These are phyloP conservation scores for Labrus mixtus DNA, from an alignment of 2,113 vertebrate genomes.

Conservation along the genomic window DNA sequence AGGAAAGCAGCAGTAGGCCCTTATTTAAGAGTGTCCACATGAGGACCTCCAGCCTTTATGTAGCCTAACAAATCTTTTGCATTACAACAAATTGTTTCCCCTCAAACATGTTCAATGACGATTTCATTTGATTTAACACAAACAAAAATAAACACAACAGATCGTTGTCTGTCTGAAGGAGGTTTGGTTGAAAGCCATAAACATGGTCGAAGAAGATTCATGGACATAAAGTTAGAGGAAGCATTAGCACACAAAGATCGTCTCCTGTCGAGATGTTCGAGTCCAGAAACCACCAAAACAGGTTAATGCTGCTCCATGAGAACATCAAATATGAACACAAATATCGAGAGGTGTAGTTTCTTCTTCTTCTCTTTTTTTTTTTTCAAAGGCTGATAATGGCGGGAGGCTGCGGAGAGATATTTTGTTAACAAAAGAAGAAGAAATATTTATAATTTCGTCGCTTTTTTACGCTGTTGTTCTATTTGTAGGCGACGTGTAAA, in stretches of 20 bases:
- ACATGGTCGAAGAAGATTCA: background rate
- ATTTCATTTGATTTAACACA: background rate
- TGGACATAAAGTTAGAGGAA: background rate
- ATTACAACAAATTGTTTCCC: background rate
- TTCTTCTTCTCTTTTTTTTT: too few species aligned
- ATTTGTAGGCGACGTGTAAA: too few species aligned
- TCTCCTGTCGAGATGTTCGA: slow-evolving; percentile 1
- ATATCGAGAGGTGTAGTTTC: too few species aligned
- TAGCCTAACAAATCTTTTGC: background rate
- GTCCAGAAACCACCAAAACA: background rate
- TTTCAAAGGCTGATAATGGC: too few species aligned
- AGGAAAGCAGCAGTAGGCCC: background rate
- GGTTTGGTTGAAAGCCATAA: background rate
- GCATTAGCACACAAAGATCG: background rate
- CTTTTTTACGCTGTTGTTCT: too few species aligned
- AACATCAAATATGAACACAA: too few species aligned
- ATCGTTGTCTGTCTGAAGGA: background rate
- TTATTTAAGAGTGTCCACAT: background rate
- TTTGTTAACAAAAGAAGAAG: too few species aligned
- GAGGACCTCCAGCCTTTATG: background rate
- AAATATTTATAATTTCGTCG: too few species aligned
- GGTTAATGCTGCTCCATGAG: background rate
- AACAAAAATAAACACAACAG: too few species aligned
- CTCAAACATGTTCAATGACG: background rate
- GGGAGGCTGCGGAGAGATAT: too few species aligned